Percentiles rank a stretch among this genome's conserved stretches.
Evolutionary conservation across 2,888 invertebrate species (phyloP).

Genomic region (Oscheius onirici): DNA sequence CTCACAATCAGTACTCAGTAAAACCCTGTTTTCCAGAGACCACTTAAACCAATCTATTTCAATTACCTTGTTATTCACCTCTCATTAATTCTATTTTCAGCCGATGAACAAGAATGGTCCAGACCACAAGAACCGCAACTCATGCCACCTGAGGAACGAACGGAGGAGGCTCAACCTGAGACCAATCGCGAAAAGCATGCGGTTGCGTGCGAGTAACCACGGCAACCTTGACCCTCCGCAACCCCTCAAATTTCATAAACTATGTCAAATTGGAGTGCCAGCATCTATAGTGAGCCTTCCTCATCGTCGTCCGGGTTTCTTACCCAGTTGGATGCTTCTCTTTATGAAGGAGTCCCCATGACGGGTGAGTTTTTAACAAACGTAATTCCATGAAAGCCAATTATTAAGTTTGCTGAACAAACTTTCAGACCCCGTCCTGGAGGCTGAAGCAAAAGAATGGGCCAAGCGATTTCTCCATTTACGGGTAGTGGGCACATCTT

Average conservation of each 20-base stretch:
- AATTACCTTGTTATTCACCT: background rate
- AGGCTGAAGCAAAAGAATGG: slow-evolving; percentile 28
- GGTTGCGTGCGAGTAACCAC: background rate
- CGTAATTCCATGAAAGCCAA: no score
- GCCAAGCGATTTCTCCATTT: slow-evolving; percentile 29
- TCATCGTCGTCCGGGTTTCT: slow-evolving; percentile 14
- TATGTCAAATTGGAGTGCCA: slow-evolving; percentile 31
- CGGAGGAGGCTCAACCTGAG: slow-evolving; percentile 13
- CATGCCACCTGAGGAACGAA: slow-evolving; percentile 4
- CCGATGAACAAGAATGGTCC: slow-evolving; percentile 24
- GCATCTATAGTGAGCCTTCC: slow-evolving; percentile 26
- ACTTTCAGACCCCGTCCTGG: slow-evolving; percentile 23
- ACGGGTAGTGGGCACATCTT: slow-evolving; percentile 19
- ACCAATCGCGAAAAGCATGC: background rate
- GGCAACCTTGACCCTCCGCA: background rate
- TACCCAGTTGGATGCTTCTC: slow-evolving; percentile 27
- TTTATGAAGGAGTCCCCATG: slow-evolving; percentile 30
- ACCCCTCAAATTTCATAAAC: no score
- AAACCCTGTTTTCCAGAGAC: no score
- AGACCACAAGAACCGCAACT: background rate
- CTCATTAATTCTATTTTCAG: background rate
- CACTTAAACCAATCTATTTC: no score
- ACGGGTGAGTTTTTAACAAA: slow-evolving; percentile 13
- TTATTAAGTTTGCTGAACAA: background rate
- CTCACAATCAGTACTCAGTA: no score